Evolutionary conservation across 92 coral and sea anemone genomes (phyloP).

Genomic region (Ricordea florida): DNA sequence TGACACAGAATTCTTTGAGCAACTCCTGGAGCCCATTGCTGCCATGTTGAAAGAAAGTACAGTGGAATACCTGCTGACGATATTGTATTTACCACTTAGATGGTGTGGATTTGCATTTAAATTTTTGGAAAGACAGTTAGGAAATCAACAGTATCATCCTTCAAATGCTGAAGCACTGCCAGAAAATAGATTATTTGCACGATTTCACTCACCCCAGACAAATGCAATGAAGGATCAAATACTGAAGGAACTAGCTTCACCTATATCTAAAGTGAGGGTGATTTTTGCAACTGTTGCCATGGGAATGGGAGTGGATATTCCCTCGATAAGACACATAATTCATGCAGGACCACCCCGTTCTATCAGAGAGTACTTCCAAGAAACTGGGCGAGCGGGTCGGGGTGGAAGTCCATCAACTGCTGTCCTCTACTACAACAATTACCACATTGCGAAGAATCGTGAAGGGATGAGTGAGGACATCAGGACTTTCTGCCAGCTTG

Average conservation of each 20-base stretch:
- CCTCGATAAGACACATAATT: no score
- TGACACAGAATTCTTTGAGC: constrained; percentile 20
- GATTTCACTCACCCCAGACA: no score
- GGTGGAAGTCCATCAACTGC: constrained; percentile 42
- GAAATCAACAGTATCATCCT: constrained; percentile 38
- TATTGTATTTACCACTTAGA: no score
- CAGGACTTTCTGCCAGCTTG: background rate
- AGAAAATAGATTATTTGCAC: constrained; percentile 41
- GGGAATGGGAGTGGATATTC: no score
- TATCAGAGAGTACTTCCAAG: no score
- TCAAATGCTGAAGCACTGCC: constrained; percentile 1
- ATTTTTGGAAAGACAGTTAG: constrained; percentile 12
- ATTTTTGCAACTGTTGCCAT: no score
- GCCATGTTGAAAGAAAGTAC: background rate
- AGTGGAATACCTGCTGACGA: constrained; percentile 34
- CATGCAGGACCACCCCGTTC: constrained; percentile 58
- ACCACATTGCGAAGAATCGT: constrained; percentile 23
- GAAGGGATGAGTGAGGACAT: background rate
- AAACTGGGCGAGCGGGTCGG: constrained; percentile 54
- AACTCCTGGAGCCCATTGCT: constrained; percentile 22
- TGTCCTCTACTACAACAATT: constrained; percentile 11
- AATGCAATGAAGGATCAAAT: no score
- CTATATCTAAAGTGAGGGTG: background rate
- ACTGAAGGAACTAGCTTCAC: constrained; percentile 5
- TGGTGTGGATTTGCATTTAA: no score